phyloP scores from a whole-genome alignment of 2,888 invertebrate genomes.

The Beris chalybata region DNA sequence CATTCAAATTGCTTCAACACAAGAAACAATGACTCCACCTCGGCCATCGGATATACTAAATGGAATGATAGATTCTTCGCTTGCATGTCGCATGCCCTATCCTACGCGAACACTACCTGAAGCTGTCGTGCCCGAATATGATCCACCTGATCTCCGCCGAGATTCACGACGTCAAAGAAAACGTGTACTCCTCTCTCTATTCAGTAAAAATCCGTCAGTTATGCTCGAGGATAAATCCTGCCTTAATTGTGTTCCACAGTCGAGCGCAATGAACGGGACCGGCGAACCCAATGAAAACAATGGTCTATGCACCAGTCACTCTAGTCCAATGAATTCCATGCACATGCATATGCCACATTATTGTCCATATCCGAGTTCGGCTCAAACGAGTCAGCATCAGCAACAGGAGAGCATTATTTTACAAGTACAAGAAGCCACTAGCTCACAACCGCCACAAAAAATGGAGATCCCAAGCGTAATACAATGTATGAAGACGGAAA shows the following conservation, averaged over 20 bases:
- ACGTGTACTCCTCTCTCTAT: slow-evolving; percentile 9
- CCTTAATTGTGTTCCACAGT: slow-evolving; percentile 1
- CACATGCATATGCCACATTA: slow-evolving; percentile 17
- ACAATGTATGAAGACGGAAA: slow-evolving; percentile 2
- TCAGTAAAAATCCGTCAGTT: slow-evolving; percentile 16
- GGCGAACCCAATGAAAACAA: slow-evolving; percentile 1
- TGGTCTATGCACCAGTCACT: neutral
- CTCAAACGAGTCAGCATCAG: neutral
- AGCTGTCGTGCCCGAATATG: slow-evolving; percentile 13
- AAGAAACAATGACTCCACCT: slow-evolving; percentile 1
- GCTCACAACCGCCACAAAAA: slow-evolving; percentile 10
- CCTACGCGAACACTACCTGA: slow-evolving; percentile 1
- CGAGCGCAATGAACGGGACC: slow-evolving; percentile 7
- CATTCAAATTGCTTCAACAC: slow-evolving; percentile 18
- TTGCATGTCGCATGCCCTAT: slow-evolving; percentile 21
- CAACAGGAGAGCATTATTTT: slow-evolving; percentile 6
- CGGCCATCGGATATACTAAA: slow-evolving; percentile 16
- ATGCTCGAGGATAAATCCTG: slow-evolving; percentile 15
- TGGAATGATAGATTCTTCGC: slow-evolving; percentile 11
- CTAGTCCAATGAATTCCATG: slow-evolving; percentile 11
- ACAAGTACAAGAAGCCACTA: slow-evolving; percentile 10
- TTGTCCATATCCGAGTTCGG: slow-evolving; percentile 5
- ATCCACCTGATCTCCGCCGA: slow-evolving; percentile 9
- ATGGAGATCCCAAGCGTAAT: neutral
- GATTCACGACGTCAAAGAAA: slow-evolving; percentile 13